Evolutionary conservation across 2,797 vertebrate species (phyloP).

Genomic region (Mallotus villosus): DNA sequence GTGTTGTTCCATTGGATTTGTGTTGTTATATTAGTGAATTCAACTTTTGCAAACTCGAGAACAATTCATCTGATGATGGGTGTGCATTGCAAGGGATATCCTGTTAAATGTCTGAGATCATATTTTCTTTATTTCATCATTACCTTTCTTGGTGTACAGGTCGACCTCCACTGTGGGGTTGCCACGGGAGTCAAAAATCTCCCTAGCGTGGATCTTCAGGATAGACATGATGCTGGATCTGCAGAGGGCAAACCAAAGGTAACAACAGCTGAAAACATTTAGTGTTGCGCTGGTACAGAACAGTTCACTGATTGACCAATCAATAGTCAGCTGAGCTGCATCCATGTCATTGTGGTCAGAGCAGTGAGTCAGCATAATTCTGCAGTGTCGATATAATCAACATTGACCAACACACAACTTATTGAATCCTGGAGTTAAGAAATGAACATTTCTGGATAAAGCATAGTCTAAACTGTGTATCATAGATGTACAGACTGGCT

Average conservation of each 20-base stretch:
- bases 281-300: background rate
- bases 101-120: background rate
- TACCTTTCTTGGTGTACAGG: slow-evolving; percentile 92
- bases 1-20: no score
- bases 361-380: slow-evolving; percentile 40
- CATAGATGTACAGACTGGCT: background rate
- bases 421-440: background rate
- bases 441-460: background rate
- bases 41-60: background rate
- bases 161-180: slow-evolving; percentile 99
- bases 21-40: background rate
- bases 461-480: background rate
- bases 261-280: slow-evolving; percentile 11
- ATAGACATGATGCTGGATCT: slow-evolving; percentile 90
- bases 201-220: slow-evolving; percentile 87
- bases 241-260: slow-evolving; percentile 13
- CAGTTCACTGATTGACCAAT: background rate
- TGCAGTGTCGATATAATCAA: background rate
- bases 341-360: background rate
- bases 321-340: slow-evolving; percentile 20
- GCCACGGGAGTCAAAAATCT: slow-evolving; percentile 99
- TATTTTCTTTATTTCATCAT: background rate
- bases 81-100: background rate
- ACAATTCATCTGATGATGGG: no score
- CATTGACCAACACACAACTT: background rate